These are phyloP conservation scores for Tenebrosternarchus preto DNA, from an alignment of 2,113 vertebrate genomes.

Conservation along the genomic window DNA sequence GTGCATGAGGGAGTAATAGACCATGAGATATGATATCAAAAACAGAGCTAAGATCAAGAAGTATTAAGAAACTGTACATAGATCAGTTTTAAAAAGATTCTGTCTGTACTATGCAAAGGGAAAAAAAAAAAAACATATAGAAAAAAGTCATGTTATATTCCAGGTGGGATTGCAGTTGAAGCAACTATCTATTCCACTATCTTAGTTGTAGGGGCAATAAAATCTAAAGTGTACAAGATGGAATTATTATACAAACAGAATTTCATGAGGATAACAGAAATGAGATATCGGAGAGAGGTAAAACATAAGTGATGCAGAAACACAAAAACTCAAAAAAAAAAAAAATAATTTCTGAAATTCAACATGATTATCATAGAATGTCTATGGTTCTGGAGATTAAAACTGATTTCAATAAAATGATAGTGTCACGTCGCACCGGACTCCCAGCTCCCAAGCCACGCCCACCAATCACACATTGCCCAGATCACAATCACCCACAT, in stretches of 20 bases:
- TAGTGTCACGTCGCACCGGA: too few species aligned
- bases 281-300: neutral
- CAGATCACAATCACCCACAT: too few species aligned
- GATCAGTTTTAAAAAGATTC: neutral
- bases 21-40: neutral
- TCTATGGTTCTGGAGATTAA: neutral
- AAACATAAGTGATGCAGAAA: neutral
- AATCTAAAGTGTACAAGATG: neutral
- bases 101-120: neutral
- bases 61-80: neutral
- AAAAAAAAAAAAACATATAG: too few species aligned
- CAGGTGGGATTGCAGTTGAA: too few species aligned
- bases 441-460: too few species aligned
- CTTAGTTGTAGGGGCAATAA: too few species aligned
- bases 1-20: neutral
- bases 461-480: too few species aligned
- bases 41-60: neutral
- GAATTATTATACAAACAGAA: neutral
- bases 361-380: neutral
- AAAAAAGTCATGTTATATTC: too few species aligned
- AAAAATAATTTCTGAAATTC: neutral
- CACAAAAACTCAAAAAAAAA: neutral
- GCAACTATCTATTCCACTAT: too few species aligned
- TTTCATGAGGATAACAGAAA: too few species aligned
- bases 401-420: too few species aligned